Percentiles rank a stretch among this genome's conserved stretches.
Evolutionary conservation across 2,797 vertebrate species (phyloP).

Genomic region (Rhinichthys osculus): DNA sequence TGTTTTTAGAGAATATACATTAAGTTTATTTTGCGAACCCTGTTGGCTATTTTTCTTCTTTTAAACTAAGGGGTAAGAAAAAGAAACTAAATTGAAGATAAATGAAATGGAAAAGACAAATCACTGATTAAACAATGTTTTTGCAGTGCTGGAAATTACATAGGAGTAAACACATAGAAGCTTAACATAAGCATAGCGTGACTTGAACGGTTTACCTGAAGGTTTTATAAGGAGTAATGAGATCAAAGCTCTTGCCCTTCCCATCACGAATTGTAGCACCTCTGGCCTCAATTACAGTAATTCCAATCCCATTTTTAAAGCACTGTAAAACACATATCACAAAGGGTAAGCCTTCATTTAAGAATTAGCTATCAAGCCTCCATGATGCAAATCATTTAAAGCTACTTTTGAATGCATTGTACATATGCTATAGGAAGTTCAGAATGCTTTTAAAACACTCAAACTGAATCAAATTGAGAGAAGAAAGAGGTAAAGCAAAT

Average conservation of each 20-base stretch:
- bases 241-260: constrained; percentile 90
- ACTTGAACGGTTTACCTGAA: constrained; percentile 85
- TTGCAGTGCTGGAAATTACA: neutral
- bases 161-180: neutral
- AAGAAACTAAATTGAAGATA: neutral
- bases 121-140: neutral
- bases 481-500: constrained; percentile 1
- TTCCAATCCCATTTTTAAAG: constrained; percentile 89
- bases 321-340: constrained; percentile 75
- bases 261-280: constrained; percentile 90
- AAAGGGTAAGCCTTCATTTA: neutral
- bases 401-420: neutral
- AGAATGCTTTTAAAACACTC: neutral
- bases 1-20: neutral
- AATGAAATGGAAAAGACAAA: neutral
- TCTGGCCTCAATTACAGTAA: constrained; percentile 90
- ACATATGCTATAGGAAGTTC: neutral
- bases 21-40: neutral
- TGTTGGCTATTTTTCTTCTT: neutral
- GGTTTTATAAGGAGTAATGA: constrained; percentile 91
- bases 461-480: neutral
- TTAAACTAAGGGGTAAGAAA: neutral
- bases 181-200: constrained; percentile 5
- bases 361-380: neutral
- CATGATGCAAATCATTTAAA: neutral